Conservation (phyloP, 2,888 invertebrate species). For the Laothoe populi region DNA sequence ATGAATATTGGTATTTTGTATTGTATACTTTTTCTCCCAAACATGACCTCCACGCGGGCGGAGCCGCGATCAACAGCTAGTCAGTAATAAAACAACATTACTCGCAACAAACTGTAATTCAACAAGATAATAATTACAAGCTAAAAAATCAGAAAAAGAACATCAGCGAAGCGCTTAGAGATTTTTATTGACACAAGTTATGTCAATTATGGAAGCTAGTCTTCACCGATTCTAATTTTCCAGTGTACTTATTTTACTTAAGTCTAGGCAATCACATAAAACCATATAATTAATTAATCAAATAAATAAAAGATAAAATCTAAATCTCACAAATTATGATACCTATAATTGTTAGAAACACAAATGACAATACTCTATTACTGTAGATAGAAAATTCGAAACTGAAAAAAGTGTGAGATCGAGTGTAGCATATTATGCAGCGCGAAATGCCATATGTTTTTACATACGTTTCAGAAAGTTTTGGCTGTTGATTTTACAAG, state of each 20-base stretch:
- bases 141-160: constrained; percentile 5
- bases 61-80: background rate
- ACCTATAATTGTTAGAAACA: no score
- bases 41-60: no score
- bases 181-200: background rate
- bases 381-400: no score
- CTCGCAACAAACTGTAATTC: constrained; percentile 50
- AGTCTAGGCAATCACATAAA: constrained; percentile 3
- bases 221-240: background rate
- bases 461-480: no score
- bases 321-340: background rate
- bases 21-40: no score
- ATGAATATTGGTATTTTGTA: no score
- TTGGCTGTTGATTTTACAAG: no score
- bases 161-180: background rate
- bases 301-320: no score
- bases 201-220: background rate
- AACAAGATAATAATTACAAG: constrained; percentile 37
- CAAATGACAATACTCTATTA: no score
- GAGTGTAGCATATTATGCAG: background rate
- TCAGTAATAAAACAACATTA: constrained; percentile 1
- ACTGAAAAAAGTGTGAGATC: background rate
- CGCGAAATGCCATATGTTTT: background rate
- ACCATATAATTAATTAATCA: no score
- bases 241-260: background rate